Evolutionary conservation across 2,797 vertebrate species (phyloP), one percentile per base, ranked within the genome.

Genomic region (Coreius guichenoti): DNA sequence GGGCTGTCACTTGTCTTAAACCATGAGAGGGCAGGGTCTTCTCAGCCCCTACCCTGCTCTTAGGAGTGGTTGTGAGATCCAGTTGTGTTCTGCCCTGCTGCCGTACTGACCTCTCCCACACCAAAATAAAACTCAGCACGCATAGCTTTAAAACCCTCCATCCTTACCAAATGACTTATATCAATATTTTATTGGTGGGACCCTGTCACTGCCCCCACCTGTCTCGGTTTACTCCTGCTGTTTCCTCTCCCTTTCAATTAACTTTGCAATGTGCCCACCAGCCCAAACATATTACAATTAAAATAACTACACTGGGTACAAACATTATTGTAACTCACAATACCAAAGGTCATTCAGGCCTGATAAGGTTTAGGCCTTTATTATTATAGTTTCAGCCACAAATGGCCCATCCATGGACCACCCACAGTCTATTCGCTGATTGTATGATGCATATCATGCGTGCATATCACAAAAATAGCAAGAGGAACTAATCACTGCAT

Each of bases 81-180:
- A 43, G 65, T 74, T 33, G 29, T 72, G 39, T 58, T 72, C 31
- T 26, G 58, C 7, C 23, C 33, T 85, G 76, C 36, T 80, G 49
- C 65, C 8, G 23, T 11, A 78, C 81, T 65, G 81, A 76, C 89
- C 89, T 88, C 84, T 33, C 88, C 89, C 90, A 87, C 76, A 79
- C 88, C 91, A 89, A 92, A 92, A 93, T 93, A 94, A 93, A 93
- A 93, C 26, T 19, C 78, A 74, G 84, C 87, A 92, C 92, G 91
- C 90, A 91, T 90, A 49, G 73, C 90, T 92, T 93, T 94, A 93
- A 94, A 85, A 83, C 86, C 81, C 91, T 88, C 89, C 91, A 91
- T 91, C 87, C 91, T 94, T 91, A 92, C 92, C 90, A 75, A 85
- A 89, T 90, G 90, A 92, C 90, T 93, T 90, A 90, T 33, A 84